Conservation (phyloP, 2,888 invertebrate species). For the Sturmia bella region DNA sequence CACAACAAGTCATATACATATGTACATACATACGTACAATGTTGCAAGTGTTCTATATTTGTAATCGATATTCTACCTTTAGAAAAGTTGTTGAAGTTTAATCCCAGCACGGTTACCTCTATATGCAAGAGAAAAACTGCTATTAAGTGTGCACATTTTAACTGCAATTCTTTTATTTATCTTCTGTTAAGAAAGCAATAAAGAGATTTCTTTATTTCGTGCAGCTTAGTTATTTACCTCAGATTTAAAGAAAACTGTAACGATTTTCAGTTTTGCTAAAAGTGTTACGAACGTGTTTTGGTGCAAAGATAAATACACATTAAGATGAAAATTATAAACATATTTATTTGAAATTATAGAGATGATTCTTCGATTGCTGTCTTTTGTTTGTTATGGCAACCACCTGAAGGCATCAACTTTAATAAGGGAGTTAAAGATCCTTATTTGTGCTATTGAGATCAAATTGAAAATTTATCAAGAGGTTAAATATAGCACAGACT, state of each 20-base stretch:
- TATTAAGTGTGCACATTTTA: neutral
- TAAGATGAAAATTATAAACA: too few relatives aligned
- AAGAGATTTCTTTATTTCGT: slow-evolving; percentile 4
- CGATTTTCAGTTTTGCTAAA: neutral
- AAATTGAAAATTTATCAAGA: too few relatives aligned
- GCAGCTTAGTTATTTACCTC: neutral
- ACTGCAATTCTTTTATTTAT: slow-evolving; percentile 29
- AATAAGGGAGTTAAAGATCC: too few relatives aligned
- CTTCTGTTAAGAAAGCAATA: slow-evolving; percentile 24
- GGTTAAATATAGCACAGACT: too few relatives aligned
- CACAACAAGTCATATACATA: slow-evolving; percentile 10
- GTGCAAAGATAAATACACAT: neutral
- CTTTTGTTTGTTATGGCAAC: too few relatives aligned
- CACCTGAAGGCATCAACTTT: too few relatives aligned
- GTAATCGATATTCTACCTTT: slow-evolving; percentile 63
- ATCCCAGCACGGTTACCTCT: slow-evolving; percentile 2
- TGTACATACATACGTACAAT: too few relatives aligned
- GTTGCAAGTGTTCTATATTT: slow-evolving; percentile 37
- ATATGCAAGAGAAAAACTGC: neutral
- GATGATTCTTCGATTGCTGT: too few relatives aligned
- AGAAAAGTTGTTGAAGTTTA: slow-evolving; percentile 38
- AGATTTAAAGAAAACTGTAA: slow-evolving; percentile 10
- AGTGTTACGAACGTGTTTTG: slow-evolving; percentile 38
- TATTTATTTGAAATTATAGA: too few relatives aligned
- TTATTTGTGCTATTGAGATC: too few relatives aligned